Conservation (phyloP, 2,797 vertebrate genomes). For the Melopsittacus undulatus region DNA sequence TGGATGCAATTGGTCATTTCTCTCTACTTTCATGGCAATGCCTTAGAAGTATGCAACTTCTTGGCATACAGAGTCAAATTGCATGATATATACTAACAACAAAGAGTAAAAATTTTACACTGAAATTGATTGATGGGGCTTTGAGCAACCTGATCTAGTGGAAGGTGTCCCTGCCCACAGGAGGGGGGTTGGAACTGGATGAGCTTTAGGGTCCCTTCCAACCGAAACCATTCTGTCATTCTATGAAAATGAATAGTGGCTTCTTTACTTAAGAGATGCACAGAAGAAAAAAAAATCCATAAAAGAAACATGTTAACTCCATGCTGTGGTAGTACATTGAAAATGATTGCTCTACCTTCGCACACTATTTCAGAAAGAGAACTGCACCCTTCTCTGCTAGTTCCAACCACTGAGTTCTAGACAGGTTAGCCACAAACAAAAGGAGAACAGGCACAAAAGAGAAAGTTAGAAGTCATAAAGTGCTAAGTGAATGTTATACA, state of each 20-base stretch:
- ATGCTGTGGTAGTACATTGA: slow-evolving; percentile 67
- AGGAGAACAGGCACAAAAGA: slow-evolving; percentile 66
- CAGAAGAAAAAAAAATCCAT: not conserved
- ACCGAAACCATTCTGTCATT: not conserved
- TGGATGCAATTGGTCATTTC: too few species aligned
- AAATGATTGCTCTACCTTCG: slow-evolving; percentile 75
- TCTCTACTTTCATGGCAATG: not conserved
- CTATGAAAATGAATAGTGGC: slow-evolving; percentile 73
- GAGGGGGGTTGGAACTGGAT: too few species aligned
- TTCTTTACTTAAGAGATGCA: slow-evolving; percentile 23
- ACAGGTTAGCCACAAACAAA: slow-evolving; percentile 71
- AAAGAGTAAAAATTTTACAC: not conserved
- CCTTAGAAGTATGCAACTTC: not conserved
- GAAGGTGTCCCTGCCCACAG: not conserved
- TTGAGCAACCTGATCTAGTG: not conserved
- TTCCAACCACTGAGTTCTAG: slow-evolving; percentile 80
- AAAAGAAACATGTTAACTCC: slow-evolving; percentile 32
- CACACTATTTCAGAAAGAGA: slow-evolving; percentile 78
- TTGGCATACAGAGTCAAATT: not conserved
- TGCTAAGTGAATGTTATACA: not conserved
- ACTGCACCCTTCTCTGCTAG: slow-evolving; percentile 77
- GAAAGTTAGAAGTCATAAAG: slow-evolving; percentile 46
- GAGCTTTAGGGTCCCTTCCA: too few species aligned
- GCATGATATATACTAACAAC: not conserved
- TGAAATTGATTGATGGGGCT: not conserved